Evolutionary conservation across 53 echinoderm and acorn worm species (phyloP).

Genomic region (Hippasteria phrygiana): DNA sequence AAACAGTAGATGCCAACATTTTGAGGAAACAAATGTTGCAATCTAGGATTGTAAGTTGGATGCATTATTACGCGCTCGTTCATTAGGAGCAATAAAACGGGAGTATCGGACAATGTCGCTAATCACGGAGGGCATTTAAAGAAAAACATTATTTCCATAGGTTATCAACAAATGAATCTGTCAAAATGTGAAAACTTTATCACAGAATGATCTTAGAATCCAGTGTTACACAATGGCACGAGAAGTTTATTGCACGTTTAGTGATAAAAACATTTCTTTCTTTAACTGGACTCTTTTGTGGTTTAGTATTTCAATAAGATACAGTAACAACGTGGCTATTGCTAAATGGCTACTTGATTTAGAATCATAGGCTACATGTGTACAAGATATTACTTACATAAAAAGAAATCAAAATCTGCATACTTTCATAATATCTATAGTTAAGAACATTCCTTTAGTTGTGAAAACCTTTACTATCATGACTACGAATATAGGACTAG

Average conservation of each 20-base stretch:
- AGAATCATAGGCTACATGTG: conserved; percentile 10
- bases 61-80: too few species aligned
- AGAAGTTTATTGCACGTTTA: conserved; percentile 63
- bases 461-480: background rate
- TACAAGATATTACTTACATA: background rate
- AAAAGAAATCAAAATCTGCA: conserved; percentile 28
- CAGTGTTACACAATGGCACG: conserved; percentile 57
- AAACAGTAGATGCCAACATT: too few species aligned
- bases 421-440: background rate
- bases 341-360: background rate
- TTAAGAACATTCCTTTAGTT: conserved; percentile 28
- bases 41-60: too few species aligned
- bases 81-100: too few species aligned
- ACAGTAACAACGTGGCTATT: background rate
- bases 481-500: background rate
- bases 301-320: background rate
- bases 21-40: too few species aligned
- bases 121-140: too few species aligned
- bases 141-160: too few species aligned
- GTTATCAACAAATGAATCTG: too few species aligned
- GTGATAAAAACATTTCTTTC: conserved; percentile 57
- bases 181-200: too few species aligned
- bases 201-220: too few species aligned
- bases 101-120: too few species aligned
- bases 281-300: background rate